Conservation (phyloP, 2,888 invertebrate genomes). For the Nymphalis urticae region DNA sequence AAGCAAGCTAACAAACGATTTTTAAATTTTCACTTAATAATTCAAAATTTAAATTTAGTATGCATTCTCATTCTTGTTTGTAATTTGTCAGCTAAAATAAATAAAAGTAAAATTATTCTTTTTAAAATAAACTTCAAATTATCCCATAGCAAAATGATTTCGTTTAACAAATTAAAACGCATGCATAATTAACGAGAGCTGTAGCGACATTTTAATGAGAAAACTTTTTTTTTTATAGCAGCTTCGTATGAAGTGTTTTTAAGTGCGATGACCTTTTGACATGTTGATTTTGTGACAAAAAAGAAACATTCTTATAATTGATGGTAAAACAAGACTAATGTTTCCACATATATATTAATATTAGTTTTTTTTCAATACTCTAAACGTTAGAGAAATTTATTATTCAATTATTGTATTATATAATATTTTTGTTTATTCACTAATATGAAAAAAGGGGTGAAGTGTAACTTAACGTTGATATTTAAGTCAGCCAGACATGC, state of each 20-base stretch:
- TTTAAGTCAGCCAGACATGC: constrained; percentile 4
- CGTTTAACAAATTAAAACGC: constrained; percentile 7
- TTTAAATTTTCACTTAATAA: no score
- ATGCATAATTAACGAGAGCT: constrained; percentile 18
- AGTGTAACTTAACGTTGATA: not conserved
- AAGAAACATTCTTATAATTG: not conserved
- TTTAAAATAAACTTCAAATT: not conserved
- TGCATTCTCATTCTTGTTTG: not conserved
- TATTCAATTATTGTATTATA: not conserved
- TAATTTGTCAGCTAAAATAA: not conserved
- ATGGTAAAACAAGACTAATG: not conserved
- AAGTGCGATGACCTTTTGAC: constrained; percentile 28
- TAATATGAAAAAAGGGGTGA: not conserved
- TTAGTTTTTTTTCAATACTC: not conserved
- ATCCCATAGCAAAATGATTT: constrained; percentile 4
- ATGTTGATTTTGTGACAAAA: constrained; percentile 2
- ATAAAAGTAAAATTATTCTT: not conserved
- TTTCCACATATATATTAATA: not conserved
- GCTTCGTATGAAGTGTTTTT: not conserved
- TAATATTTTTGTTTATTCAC: not conserved
- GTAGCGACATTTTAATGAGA: constrained; percentile 20
- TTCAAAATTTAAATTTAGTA: no score
- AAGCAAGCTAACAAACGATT: no score
- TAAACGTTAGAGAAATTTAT: not conserved
- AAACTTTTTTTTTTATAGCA: constrained; percentile 19